phyloP scores from a whole-genome alignment of 1,140 invertebrate genomes.

The Papilio dardanus region DNA sequence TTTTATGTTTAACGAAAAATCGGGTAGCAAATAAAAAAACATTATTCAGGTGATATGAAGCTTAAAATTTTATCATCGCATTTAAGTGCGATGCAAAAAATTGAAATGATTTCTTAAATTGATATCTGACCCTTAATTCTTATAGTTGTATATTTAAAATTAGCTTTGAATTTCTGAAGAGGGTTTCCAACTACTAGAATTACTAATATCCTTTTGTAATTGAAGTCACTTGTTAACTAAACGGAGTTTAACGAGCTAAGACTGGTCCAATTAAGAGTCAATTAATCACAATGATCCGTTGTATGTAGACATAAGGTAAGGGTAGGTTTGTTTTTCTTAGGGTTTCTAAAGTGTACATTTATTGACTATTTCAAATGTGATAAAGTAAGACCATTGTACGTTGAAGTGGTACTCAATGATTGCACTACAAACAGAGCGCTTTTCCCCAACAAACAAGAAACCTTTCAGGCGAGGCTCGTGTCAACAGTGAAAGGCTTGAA shows the following conservation, averaged over 20 bases:
- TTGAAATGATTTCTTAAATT: neutral
- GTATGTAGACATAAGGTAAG: neutral
- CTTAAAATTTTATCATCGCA: too few species aligned
- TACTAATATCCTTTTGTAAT: neutral
- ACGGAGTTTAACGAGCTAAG: neutral
- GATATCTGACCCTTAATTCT: too few species aligned
- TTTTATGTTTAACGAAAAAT: neutral
- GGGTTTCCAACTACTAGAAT: neutral
- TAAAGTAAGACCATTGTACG: neutral
- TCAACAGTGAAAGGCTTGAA: slow-evolving; percentile 21
- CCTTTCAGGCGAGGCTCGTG: slow-evolving; percentile 9
- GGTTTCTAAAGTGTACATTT: too few species aligned
- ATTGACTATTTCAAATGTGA: neutral
- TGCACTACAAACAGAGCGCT: slow-evolving; percentile 22
- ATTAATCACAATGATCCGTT: neutral
- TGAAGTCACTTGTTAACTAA: neutral
- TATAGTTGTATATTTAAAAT: neutral
- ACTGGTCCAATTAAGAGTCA: neutral
- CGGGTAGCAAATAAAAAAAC: neutral
- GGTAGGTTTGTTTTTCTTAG: neutral
- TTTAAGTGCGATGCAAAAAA: neutral
- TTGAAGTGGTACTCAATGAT: slow-evolving; percentile 9
- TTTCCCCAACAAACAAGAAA: slow-evolving; percentile 21
- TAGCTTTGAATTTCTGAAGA: neutral
- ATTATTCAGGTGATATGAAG: too few species aligned